Conservation (phyloP, 2,797 vertebrate species). For the Lacerta viridis region DNA sequence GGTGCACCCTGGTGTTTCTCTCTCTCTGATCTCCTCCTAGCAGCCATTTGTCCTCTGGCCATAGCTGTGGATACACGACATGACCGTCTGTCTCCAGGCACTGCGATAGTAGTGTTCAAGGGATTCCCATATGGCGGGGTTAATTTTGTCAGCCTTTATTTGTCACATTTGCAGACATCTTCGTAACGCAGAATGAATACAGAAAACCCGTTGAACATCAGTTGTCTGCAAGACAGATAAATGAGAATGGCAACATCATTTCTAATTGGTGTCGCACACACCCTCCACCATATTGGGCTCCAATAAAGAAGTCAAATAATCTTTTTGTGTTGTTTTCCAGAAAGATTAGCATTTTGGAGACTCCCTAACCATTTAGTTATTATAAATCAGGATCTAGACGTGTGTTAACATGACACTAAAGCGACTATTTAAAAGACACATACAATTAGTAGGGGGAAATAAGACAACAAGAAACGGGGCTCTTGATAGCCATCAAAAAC, state of each 20-base stretch:
- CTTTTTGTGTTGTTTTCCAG: not conserved
- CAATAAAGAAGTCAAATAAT: conserved; percentile 60
- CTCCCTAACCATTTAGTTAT: conserved; percentile 23
- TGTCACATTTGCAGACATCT: too few species aligned
- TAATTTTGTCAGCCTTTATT: too few species aligned
- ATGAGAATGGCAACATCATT: conserved; percentile 63
- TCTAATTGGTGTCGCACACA: conserved; percentile 60
- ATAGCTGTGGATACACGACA: not conserved
- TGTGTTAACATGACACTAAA: not conserved
- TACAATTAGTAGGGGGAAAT: conserved; percentile 18
- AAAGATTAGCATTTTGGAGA: conserved; percentile 54
- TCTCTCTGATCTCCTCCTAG: too few species aligned
- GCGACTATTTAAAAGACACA: not conserved
- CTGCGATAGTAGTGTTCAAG: too few species aligned
- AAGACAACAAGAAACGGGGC: not conserved
- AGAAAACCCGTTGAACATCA: too few species aligned
- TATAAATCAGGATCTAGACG: not conserved
- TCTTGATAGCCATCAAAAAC: conserved; percentile 20
- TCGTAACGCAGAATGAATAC: too few species aligned
- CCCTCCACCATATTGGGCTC: conserved; percentile 62
- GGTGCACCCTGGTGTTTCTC: too few species aligned
- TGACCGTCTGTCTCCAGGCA: too few species aligned
- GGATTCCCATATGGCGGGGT: too few species aligned
- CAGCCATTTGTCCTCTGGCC: not conserved
- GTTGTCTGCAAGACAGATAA: conserved; percentile 58